phyloP scores from a whole-genome alignment of 1,140 invertebrate species.

The Pogonomyrmex californicus region DNA sequence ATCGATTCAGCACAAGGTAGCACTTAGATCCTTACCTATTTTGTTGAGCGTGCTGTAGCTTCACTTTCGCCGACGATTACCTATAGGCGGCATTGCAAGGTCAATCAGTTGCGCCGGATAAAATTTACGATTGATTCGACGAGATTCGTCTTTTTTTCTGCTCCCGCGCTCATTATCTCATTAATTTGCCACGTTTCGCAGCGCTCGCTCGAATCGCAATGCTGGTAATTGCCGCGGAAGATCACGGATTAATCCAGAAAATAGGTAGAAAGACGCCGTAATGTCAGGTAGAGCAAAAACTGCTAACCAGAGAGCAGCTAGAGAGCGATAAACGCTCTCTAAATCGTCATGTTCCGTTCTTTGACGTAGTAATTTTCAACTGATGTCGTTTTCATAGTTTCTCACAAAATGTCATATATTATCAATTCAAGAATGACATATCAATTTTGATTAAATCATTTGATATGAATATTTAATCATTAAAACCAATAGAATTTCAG shows the following conservation, averaged over 20 bases:
- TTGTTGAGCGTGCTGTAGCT: constrained; percentile 5
- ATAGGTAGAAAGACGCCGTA: background rate
- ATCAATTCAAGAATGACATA: background rate
- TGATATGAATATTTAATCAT: background rate
- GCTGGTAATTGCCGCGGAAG: constrained; percentile 25
- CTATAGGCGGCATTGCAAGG: constrained; percentile 52
- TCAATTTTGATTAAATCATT: background rate
- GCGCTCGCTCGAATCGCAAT: constrained; percentile 15
- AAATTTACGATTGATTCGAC: constrained; percentile 55
- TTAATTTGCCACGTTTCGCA: constrained; percentile 42
- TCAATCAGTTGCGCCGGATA: constrained; percentile 1
- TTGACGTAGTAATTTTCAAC: background rate
- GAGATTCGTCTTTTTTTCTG: constrained; percentile 16
- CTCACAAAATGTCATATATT: background rate
- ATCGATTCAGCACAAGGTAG: constrained; percentile 17
- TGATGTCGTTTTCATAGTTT: background rate
- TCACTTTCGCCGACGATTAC: constrained; percentile 59
- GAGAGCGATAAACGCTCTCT: background rate
- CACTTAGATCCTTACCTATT: constrained; percentile 3
- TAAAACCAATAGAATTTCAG: background rate
- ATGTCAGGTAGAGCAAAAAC: constrained; percentile 24
- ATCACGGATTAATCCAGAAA: constrained; percentile 46
- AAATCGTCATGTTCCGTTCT: constrained; percentile 18
- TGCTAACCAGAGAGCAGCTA: constrained; percentile 5
- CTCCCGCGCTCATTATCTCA: background rate